Evolutionary conservation across 1,140 invertebrate genomes (phyloP), one percentile per base, ranked within the genome.

Genomic region (Cheumatopsyche charites): DNA sequence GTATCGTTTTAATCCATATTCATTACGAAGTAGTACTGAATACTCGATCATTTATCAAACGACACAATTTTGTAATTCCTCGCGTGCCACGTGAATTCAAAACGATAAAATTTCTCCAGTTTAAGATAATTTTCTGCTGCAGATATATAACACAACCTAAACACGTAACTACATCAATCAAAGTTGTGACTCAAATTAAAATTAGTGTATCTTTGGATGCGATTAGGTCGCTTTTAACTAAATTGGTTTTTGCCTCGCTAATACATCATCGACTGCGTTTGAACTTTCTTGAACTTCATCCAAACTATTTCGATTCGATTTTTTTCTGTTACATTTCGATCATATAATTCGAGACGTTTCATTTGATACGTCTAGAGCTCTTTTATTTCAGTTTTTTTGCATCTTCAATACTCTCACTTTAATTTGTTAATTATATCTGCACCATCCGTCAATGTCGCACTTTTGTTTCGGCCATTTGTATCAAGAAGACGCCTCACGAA

Each of bases 171-270:
- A 19, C 47, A 52, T 58, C 21, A 58, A 58, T 58, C 23, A 58
- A 58, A 58, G 25, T 25, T 58, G 21, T 13, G 55, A 23, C 13
- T 25, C 23, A 58, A 58, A 25, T 58, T 58, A 58, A 23, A 58
- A 58, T 58, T 25, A 58, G 23, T 25, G 19, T 23, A 21, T 12
- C 13, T 58, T 25, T 26, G 4, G 19, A 58, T 23, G 21, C 21
- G 55, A 58, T 58, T 58, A 25, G 1, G 12, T 26, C 13, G 55
- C 55, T 58, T 58, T 58, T 25, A 58, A 25, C 55, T 26, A 13
- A 23, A 58, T 58, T 58, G 25, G 12, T 58, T 58, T 23, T 12
- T 25, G 1, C 55, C 3, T 36, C 9, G 29, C 9, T 36, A 25
- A 58, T 25, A 13, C 12, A 25, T 26, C 55, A 23, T 58, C 55